These are phyloP conservation scores for Benitochromis conjunctus DNA, from an alignment of 2,113 vertebrate species.

Conservation along the genomic window DNA sequence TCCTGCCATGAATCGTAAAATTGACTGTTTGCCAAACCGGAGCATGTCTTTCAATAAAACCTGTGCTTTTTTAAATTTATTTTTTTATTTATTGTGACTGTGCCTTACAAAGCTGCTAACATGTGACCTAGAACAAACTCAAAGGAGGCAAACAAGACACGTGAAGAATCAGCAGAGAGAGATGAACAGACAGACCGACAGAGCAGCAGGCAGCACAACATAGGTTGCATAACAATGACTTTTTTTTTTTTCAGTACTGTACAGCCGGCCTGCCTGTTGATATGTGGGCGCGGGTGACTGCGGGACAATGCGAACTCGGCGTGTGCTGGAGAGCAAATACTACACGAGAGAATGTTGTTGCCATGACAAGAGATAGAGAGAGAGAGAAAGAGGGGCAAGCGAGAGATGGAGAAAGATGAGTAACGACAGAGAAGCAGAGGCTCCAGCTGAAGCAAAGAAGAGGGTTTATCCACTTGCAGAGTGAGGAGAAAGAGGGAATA, in stretches of 20 bases:
- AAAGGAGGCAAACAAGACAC: conserved; percentile 7
- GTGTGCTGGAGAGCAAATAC: conserved; percentile 58
- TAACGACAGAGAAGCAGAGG: conserved; percentile 38
- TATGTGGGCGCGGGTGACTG: conserved; percentile 71
- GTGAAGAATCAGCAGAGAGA: conserved; percentile 15
- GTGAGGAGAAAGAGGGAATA: conserved; percentile 53
- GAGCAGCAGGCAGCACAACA: conserved; percentile 60
- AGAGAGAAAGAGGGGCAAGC: background rate
- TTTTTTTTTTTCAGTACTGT: conserved; percentile 37
- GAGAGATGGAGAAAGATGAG: conserved; percentile 40
- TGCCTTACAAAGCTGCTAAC: conserved; percentile 21
- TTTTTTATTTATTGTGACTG: background rate
- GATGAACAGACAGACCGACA: conserved; percentile 29
- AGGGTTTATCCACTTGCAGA: conserved; percentile 45
- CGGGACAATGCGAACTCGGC: conserved; percentile 61
- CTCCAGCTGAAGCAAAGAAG: conserved; percentile 37
- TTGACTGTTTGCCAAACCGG: background rate
- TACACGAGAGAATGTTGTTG: conserved; percentile 61
- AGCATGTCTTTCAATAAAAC: conserved; percentile 20
- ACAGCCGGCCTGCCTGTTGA: conserved; percentile 68
- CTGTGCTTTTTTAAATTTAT: background rate
- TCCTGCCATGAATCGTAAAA: conserved; percentile 10
- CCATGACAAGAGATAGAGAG: conserved; percentile 61
- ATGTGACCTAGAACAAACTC: conserved; percentile 28
- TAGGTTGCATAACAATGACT: conserved; percentile 72